Evolutionary conservation across 2,888 invertebrate genomes (phyloP), one percentile per base, ranked within the genome.

Genomic region (Aethes cnicana): DNA sequence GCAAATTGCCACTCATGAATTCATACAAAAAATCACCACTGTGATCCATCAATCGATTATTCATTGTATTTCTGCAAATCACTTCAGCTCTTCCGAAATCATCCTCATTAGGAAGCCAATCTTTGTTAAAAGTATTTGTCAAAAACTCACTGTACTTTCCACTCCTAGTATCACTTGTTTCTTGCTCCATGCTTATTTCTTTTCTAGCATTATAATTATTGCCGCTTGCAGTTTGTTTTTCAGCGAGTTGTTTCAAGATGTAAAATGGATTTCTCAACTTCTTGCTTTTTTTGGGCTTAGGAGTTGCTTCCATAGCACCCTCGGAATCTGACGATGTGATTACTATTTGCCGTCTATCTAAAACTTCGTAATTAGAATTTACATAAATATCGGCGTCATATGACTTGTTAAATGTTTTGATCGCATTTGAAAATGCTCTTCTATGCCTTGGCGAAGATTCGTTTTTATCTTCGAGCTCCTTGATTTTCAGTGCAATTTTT

Each of bases 251-350:
- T 56, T 81, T 86, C 2, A 87, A 37, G 26, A 86, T 72, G 53
- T 75, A 81, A 52, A 85, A 87, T 0, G 88, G 88, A 61, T 88
- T 87, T 23, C 72, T 77, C 14, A 82, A 55, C 54, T 74, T 84
- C 58, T 76, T 87, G 3, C 69, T 64, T 47, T 58, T 49, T 11
- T 25, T 23, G 14, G 57, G 47, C 55, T 62, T 56, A 9, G 63
- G 55, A n/a, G 35, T 46, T 57, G 77, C 69, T 41, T 72, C 61
- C 4, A 75, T 54, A n/a, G 72, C 64, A 47, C 73, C 73, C 46
- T 86, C 86, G 0, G 80, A 75, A 56, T 84, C 84, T 7, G 84
- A 79, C 6, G 78, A 73, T 48, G 80, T 82, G 1, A 86, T 59
- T 9, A 67, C 70, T 9, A 87, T 77, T 23, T 68, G 66, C 18